Evolutionary conservation across 2,888 invertebrate species (phyloP).

Genomic region (Eristalinus aeneus): DNA sequence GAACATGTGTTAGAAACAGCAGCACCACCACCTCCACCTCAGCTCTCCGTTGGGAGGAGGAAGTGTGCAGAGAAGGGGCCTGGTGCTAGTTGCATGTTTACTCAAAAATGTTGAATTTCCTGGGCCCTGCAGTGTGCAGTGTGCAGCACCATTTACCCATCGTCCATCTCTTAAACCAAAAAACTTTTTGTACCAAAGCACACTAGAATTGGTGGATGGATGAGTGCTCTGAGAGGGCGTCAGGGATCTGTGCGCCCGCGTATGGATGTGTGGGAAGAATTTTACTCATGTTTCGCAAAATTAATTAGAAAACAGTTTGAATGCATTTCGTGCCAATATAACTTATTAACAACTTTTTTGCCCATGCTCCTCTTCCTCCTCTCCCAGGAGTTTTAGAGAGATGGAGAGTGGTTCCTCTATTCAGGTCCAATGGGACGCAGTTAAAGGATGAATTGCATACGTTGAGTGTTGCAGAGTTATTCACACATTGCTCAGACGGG

Average conservation of each 20-base stretch:
- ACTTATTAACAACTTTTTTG: slow-evolving; percentile 59
- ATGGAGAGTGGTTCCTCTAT: not conserved
- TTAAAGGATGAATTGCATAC: slow-evolving; percentile 46
- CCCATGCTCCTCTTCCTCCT: not conserved
- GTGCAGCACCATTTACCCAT: slow-evolving; percentile 11
- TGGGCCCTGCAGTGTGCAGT: not conserved
- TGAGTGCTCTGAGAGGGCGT: slow-evolving; percentile 1
- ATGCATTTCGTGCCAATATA: slow-evolving; percentile 64
- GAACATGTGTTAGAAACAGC: slow-evolving; percentile 61
- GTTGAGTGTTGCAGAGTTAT: slow-evolving; percentile 47
- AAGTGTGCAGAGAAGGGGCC: not conserved
- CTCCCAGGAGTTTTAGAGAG: not conserved
- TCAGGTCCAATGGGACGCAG: slow-evolving; percentile 7
- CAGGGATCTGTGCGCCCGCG: not conserved
- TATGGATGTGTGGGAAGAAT: slow-evolving; percentile 30
- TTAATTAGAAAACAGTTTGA: slow-evolving; percentile 67
- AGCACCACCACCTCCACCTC: not conserved
- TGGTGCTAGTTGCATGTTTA: slow-evolving; percentile 38
- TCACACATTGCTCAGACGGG: slow-evolving; percentile 31
- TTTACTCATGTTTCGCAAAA: slow-evolving; percentile 62
- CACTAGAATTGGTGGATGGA: not conserved
- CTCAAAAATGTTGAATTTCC: slow-evolving; percentile 26
- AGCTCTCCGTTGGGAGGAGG: not conserved
- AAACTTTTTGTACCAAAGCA: slow-evolving; percentile 44
- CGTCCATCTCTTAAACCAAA: not conserved